Percentiles rank a stretch among this genome's conserved stretches.
Conservation (phyloP, 2,113 vertebrate genomes). For the Thamnaconus septentrionalis region DNA sequence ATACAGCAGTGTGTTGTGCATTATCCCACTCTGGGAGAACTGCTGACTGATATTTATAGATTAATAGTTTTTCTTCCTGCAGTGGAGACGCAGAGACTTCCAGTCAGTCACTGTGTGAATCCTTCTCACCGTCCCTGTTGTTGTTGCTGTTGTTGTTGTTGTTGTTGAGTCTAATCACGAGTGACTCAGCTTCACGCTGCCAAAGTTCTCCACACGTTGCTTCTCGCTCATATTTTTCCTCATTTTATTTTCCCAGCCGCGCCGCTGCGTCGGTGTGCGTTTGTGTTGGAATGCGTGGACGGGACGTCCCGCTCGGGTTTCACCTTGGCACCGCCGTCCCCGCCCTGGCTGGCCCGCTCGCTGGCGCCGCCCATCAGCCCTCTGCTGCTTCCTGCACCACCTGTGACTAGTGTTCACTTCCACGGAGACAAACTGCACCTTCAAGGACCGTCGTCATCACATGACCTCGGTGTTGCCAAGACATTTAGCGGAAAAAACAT, state of each 20-base stretch:
- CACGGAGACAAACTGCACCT: conserved; percentile 56
- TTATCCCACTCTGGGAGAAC: conserved; percentile 60
- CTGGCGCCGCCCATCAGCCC: conserved; percentile 41
- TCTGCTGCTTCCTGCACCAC: conserved; percentile 65
- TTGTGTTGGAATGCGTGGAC: conserved; percentile 46
- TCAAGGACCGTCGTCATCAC: conserved; percentile 56
- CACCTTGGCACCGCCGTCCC: conserved; percentile 61
- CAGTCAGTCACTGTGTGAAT: conserved; percentile 35
- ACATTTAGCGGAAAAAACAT: conserved; percentile 31
- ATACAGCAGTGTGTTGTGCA: conserved; percentile 65
- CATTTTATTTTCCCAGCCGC: conserved; percentile 15
- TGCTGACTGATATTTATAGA: conserved; percentile 66
- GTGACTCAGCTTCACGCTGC: conserved; percentile 35
- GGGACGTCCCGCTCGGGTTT: conserved; percentile 61
- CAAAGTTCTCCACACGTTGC: conserved; percentile 22
- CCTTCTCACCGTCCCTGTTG: background rate
- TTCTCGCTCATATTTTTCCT: conserved; percentile 48
- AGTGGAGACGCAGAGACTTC: conserved; percentile 47
- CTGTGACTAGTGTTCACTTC: conserved; percentile 71
- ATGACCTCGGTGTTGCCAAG: conserved; percentile 35
- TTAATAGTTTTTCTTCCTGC: conserved; percentile 49
- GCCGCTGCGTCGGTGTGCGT: conserved; percentile 22
- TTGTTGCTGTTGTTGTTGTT: conserved; percentile 5
- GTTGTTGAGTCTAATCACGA: conserved; percentile 26
- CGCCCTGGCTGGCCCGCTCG: conserved; percentile 62